Evolutionary conservation across 2,888 invertebrate genomes (phyloP).

Genomic region (Rhogogaster chlorosoma): DNA sequence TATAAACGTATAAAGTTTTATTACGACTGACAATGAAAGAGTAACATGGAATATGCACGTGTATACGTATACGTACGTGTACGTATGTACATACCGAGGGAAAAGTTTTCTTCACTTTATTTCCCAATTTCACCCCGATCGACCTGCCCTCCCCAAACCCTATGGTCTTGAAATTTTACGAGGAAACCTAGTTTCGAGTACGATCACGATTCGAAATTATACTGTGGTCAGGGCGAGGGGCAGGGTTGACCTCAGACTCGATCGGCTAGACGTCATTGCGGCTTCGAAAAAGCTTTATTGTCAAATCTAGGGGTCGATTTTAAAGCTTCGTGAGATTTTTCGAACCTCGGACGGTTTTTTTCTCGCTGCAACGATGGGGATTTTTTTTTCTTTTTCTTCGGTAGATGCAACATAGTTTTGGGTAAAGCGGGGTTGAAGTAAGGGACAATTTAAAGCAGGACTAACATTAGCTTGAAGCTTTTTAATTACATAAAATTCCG

Average conservation of each 20-base stretch:
- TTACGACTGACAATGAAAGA: slow-evolving; percentile 14
- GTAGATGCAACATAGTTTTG: neutral
- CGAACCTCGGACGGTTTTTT: neutral
- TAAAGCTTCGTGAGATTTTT: neutral
- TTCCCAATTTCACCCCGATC: neutral
- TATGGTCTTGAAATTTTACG: slow-evolving; percentile 31
- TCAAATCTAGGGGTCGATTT: neutral
- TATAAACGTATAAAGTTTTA: neutral
- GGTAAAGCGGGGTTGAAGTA: neutral
- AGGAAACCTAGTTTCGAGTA: slow-evolving; percentile 45
- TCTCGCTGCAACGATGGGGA: neutral
- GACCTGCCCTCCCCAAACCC: neutral
- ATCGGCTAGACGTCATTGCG: neutral
- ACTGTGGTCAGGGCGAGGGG: neutral
- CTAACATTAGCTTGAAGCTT: slow-evolving; percentile 29
- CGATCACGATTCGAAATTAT: slow-evolving; percentile 35
- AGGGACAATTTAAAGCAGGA: slow-evolving; percentile 1
- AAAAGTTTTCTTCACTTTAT: neutral
- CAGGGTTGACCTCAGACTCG: neutral
- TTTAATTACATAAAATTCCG: slow-evolving; percentile 38
- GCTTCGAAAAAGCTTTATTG: neutral
- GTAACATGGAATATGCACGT: slow-evolving; percentile 59
- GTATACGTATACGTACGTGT: no score
- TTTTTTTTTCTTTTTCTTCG: neutral
- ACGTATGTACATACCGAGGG: slow-evolving; percentile 23